Conservation (phyloP, 2,888 invertebrate genomes). For the Spisula solida region DNA sequence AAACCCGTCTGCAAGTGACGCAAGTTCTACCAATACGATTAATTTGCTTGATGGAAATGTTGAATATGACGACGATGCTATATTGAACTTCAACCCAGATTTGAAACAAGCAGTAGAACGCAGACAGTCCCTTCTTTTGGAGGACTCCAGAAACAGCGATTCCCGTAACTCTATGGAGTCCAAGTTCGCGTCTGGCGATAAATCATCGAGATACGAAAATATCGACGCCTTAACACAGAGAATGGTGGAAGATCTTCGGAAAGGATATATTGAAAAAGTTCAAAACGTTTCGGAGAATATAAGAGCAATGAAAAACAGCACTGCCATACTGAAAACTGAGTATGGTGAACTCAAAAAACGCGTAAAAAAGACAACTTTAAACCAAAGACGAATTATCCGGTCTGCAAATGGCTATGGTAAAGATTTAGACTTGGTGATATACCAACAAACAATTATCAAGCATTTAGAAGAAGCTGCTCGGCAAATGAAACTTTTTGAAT, state of each 20-base stretch:
- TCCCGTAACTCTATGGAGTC: not conserved
- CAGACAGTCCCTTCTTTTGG: not conserved
- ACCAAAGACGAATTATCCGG: not conserved
- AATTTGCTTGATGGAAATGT: not conserved
- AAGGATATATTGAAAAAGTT: not conserved
- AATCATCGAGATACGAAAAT: not conserved
- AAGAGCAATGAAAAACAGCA: not conserved
- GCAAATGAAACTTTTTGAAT: conserved; percentile 37
- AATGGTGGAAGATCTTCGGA: not conserved
- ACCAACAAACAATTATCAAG: conserved; percentile 30
- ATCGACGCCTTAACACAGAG: not conserved
- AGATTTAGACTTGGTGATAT: conserved; percentile 26
- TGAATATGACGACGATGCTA: conserved; percentile 41
- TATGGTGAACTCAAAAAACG: conserved; percentile 20
- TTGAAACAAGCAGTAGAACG: conserved; percentile 19
- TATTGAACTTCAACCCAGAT: conserved; percentile 27
- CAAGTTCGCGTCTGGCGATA: not conserved
- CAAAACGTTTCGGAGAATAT: not conserved
- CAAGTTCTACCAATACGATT: not conserved
- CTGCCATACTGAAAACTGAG: not conserved
- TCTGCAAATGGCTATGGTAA: not conserved
- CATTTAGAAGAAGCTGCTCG: conserved; percentile 21
- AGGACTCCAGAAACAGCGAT: not conserved
- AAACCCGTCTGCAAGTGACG: not conserved
- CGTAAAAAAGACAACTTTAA: not conserved